A percentile compares a stretch with the other conserved stretches of the same genome.
These are phyloP conservation scores for Agriotes lineatus DNA, from an alignment of 2,888 invertebrate species.

Conservation along the genomic window DNA sequence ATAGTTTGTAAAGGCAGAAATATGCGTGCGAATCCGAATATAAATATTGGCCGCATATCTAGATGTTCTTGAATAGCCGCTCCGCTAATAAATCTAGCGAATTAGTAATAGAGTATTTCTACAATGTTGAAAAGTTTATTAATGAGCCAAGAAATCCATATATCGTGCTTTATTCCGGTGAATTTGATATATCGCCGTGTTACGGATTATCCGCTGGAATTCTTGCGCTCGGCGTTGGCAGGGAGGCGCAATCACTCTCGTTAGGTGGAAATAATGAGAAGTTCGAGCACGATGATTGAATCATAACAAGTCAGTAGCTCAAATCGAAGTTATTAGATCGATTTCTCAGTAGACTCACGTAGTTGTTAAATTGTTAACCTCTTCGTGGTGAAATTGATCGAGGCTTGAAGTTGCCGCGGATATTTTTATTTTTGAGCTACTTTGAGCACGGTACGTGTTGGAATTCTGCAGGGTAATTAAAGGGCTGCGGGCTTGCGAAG, in stretches of 20 bases:
- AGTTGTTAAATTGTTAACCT: constrained; percentile 44
- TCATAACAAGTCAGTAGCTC: constrained; percentile 51
- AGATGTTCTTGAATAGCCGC: constrained; percentile 4
- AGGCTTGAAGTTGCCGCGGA: constrained; percentile 12
- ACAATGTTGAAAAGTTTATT: constrained; percentile 25
- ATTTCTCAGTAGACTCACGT: constrained; percentile 45
- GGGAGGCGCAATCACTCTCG: constrained; percentile 43
- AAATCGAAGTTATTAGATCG: constrained; percentile 39
- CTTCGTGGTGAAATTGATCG: constrained; percentile 16
- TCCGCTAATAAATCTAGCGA: constrained; percentile 16
- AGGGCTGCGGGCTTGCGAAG: too few relatives aligned
- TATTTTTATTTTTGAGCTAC: background rate
- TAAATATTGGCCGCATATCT: constrained; percentile 7
- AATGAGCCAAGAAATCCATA: constrained; percentile 20
- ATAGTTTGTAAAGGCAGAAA: background rate
- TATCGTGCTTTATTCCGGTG: constrained; percentile 22
- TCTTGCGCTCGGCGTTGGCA: background rate
- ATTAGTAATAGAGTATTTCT: constrained; percentile 23
- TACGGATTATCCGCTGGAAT: constrained; percentile 22
- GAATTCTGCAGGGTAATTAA: constrained; percentile 12
- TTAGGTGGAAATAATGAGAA: constrained; percentile 52
- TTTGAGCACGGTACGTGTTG: background rate
- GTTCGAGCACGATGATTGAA: constrained; percentile 51
- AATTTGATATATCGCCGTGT: constrained; percentile 17
- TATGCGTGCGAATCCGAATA: background rate